Percentiles rank a stretch among this genome's conserved stretches.
Conservation (phyloP, 2,113 vertebrate species). For the Panthera leo region DNA sequence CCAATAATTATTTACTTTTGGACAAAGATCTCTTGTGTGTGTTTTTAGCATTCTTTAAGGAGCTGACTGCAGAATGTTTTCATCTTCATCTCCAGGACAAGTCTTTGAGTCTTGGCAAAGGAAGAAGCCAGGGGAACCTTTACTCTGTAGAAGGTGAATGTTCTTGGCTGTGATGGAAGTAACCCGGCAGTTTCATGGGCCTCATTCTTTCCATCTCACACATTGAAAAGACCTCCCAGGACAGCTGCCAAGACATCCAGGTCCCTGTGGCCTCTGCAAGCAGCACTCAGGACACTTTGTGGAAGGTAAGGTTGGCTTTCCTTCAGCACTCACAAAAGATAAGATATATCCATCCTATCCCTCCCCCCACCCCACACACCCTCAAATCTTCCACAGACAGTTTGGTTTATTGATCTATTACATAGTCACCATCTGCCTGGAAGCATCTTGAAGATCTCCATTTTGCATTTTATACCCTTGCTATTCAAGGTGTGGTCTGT, state of each 20-base stretch:
- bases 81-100: not conserved
- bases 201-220: conserved; percentile 36
- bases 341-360: not conserved
- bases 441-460: not conserved
- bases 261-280: not conserved
- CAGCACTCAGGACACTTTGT: not conserved
- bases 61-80: conserved; percentile 42
- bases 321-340: not conserved
- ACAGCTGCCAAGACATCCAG: not conserved
- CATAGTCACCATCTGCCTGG: not conserved
- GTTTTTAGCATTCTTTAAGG: conserved; percentile 29
- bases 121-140: conserved; percentile 20
- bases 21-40: conserved; percentile 6
- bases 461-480: not conserved
- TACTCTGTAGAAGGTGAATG: not conserved
- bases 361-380: rapidly evolving
- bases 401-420: not conserved
- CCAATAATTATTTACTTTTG: conserved; percentile 45
- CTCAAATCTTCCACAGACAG: not conserved
- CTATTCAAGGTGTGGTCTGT: not conserved
- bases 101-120: conserved; percentile 50
- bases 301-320: not conserved
- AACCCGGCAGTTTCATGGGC: not conserved
- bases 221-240: conserved; percentile 6
- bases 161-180: conserved; percentile 54